phyloP scores from a whole-genome alignment of 1,140 invertebrate species.

The Ectropis grisescens region DNA sequence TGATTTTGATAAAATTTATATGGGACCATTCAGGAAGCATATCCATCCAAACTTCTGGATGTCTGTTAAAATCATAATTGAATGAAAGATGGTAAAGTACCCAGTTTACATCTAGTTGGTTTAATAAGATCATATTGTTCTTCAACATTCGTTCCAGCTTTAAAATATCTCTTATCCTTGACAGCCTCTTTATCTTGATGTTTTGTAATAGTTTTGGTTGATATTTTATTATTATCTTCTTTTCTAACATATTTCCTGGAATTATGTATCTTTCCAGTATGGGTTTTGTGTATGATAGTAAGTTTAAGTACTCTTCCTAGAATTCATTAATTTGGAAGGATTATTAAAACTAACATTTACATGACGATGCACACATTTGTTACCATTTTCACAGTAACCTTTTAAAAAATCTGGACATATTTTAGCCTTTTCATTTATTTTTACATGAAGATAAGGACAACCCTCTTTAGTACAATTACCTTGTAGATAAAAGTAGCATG shows the following conservation, averaged over 20 bases:
- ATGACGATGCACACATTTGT: slow-evolving; percentile 80
- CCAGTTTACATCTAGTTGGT: slow-evolving; percentile 50
- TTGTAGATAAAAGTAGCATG: slow-evolving; percentile 89
- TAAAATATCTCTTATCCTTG: slow-evolving; percentile 8
- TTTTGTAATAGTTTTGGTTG: no score
- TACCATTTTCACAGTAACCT: slow-evolving; percentile 86
- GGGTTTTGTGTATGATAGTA: no score
- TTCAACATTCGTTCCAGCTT: slow-evolving; percentile 5
- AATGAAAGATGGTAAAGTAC: slow-evolving; percentile 48
- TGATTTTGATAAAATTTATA: no score
- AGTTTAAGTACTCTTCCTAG: no score
- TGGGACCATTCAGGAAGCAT: no score
- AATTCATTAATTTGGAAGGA: no score
- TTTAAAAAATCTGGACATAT: slow-evolving; percentile 86
- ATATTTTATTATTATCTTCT: no score
- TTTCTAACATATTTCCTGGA: no score
- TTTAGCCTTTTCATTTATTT: slow-evolving; percentile 83
- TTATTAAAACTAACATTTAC: slow-evolving; percentile 35
- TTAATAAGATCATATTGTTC: slow-evolving; percentile 32
- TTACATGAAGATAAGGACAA: slow-evolving; percentile 92
- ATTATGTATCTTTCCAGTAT: no score
- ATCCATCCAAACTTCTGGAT: no score
- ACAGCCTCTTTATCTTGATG: background rate
- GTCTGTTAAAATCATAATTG: no score
- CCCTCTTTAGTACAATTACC: slow-evolving; percentile 82